Evolutionary conservation across 2,113 vertebrate genomes (phyloP).

Genomic region (Cyanoliseus patagonus): DNA sequence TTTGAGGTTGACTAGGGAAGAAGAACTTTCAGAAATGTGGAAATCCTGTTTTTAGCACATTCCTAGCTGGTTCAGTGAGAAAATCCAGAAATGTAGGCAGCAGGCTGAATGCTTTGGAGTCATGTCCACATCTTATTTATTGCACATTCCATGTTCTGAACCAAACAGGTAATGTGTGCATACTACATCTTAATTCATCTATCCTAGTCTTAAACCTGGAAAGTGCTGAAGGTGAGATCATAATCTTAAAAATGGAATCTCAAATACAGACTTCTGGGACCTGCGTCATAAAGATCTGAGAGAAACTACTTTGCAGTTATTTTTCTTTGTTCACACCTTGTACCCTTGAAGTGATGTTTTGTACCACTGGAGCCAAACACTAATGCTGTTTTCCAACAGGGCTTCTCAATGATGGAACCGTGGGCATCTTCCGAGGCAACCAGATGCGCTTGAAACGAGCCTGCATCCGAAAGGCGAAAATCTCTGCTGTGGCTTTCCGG

Average conservation of each 20-base stretch:
- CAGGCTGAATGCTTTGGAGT: not conserved
- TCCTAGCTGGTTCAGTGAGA: not conserved
- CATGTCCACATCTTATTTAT: not conserved
- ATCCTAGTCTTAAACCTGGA: not conserved
- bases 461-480: constrained; percentile 93
- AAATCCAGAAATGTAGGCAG: not conserved
- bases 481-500: constrained; percentile 94
- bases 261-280: not conserved
- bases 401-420: constrained; percentile 93
- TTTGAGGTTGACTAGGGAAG: not conserved
- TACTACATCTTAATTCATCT: not conserved
- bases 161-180: not conserved
- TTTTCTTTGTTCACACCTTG: not conserved
- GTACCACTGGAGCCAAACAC: not conserved
- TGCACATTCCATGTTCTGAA: not conserved
- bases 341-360: not conserved
- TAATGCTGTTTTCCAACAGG: constrained; percentile 75
- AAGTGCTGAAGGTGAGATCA: not conserved
- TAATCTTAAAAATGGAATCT: not conserved
- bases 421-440: constrained; percentile 91
- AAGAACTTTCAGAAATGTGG: not conserved
- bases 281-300: accelerated
- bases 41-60: not conserved
- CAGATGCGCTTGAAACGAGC: constrained; percentile 93
- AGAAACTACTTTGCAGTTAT: not conserved